phyloP scores from a whole-genome alignment of 92 coral and sea anemone species.

The Epizoanthus illoricatus region DNA sequence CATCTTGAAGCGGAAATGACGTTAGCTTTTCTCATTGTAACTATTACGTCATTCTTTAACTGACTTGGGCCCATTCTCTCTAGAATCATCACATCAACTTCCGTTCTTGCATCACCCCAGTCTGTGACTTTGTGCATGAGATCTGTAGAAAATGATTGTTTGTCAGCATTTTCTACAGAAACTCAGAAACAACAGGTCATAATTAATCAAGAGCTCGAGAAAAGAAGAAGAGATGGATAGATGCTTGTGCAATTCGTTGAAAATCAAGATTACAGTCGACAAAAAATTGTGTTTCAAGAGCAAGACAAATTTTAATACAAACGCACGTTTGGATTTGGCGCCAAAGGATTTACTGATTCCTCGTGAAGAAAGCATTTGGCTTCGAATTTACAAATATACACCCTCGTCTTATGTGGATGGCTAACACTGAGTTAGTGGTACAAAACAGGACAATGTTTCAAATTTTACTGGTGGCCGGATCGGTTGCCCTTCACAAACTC shows the following conservation, averaged over 20 bases:
- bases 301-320: not conserved
- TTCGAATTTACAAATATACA: not conserved
- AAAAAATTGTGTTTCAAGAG: slow-evolving; percentile 11
- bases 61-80: slow-evolving; percentile 34
- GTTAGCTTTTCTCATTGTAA: too few relatives aligned
- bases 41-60: slow-evolving; percentile 17
- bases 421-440: not conserved
- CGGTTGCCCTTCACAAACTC: not conserved
- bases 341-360: slow-evolving; percentile 9
- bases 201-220: slow-evolving; percentile 5
- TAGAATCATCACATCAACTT: not conserved
- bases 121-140: slow-evolving; percentile 36
- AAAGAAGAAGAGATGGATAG: slow-evolving; percentile 35
- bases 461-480: slow-evolving; percentile 21
- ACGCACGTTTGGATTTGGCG: slow-evolving; percentile 12
- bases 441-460: slow-evolving; percentile 31
- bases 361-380: slow-evolving; percentile 28
- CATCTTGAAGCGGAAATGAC: too few relatives aligned
- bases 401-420: slow-evolving; percentile 30
- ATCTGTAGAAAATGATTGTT: slow-evolving; percentile 17
- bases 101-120: slow-evolving; percentile 31
- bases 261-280: slow-evolving; percentile 1
- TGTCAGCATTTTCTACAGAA: slow-evolving; percentile 39
- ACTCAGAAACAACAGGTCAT: slow-evolving; percentile 36
- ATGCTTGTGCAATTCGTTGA: slow-evolving; percentile 3